Percentiles rank a stretch among this genome's conserved stretches.
Evolutionary conservation across 2,888 invertebrate genomes (phyloP).

Genomic region (Hofmannophila pseudospretella): DNA sequence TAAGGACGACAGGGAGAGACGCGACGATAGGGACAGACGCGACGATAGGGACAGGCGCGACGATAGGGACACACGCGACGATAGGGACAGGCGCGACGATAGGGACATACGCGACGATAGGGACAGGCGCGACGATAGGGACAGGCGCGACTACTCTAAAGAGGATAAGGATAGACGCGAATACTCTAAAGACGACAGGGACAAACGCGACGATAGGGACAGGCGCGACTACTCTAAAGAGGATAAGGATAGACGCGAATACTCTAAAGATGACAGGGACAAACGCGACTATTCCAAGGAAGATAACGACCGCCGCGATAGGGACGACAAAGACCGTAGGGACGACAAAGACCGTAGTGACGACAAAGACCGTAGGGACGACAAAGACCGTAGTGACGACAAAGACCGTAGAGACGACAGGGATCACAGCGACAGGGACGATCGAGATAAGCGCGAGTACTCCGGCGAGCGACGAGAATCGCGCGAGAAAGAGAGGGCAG

Average conservation of each 20-base stretch:
- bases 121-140: conserved; percentile 25
- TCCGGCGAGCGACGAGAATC: conserved; percentile 29
- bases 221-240: no score
- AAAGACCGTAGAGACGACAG: conserved; percentile 6
- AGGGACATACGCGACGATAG: conserved; percentile 24
- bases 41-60: conserved; percentile 25
- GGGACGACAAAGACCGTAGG: conserved; percentile 18
- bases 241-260: conserved; percentile 13
- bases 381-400: conserved; percentile 15
- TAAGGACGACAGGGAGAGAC: conserved; percentile 26
- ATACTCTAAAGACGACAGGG: conserved; percentile 13
- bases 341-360: conserved; percentile 15
- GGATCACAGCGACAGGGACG: conserved; percentile 9
- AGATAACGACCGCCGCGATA: conserved; percentile 18
- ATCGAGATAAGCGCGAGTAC: conserved; percentile 27
- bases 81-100: no score
- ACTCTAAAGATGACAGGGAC: conserved; percentile 26
- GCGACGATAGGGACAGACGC: conserved; percentile 30
- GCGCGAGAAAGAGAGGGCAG: conserved; percentile 44
- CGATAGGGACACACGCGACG: conserved; percentile 24
- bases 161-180: conserved; percentile 17
- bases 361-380: conserved; percentile 13
- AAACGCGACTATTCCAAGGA: conserved; percentile 25
- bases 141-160: conserved; percentile 16
- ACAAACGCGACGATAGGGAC: conserved; percentile 11